Evolutionary conservation across 1,140 invertebrate species (phyloP).

Genomic region (Pseudomyrmex flavicornis): DNA sequence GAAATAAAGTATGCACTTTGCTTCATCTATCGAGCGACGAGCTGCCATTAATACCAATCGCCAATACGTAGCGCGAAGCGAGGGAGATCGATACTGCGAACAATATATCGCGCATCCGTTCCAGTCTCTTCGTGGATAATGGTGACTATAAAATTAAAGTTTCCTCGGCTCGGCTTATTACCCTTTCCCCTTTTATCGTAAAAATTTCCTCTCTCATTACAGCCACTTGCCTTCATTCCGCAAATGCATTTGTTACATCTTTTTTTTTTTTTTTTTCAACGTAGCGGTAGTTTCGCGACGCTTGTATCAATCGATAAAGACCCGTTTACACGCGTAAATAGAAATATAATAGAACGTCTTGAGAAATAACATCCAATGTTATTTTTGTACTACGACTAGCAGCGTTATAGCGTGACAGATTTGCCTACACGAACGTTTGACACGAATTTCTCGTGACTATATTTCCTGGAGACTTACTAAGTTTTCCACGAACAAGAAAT

Average conservation of each 20-base stretch:
- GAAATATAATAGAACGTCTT: background rate
- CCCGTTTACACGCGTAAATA: background rate
- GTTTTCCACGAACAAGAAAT: background rate
- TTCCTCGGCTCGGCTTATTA: conserved; percentile 50
- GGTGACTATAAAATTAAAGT: conserved; percentile 62
- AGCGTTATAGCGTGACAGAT: background rate
- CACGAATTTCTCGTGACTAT: background rate
- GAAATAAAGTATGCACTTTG: conserved; percentile 61
- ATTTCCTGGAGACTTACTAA: background rate
- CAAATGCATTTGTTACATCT: background rate
- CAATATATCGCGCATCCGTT: conserved; percentile 30
- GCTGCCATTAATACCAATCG: conserved; percentile 58
- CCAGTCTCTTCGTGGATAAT: conserved; percentile 39
- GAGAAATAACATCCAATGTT: background rate
- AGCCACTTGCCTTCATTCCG: conserved; percentile 48
- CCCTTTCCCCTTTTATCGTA: conserved; percentile 28
- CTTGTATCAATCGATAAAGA: background rate
- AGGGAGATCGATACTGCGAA: conserved; percentile 50
- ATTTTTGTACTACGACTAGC: background rate
- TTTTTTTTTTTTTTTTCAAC: conserved; percentile 8
- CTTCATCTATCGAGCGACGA: conserved; percentile 46
- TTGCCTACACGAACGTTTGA: background rate
- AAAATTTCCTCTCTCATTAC: conserved; percentile 55
- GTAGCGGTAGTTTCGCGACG: background rate
- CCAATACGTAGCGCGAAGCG: conserved; percentile 13